These are phyloP conservation scores for Limnothrissa miodon DNA, from an alignment of 2,113 vertebrate genomes.

Conservation along the genomic window DNA sequence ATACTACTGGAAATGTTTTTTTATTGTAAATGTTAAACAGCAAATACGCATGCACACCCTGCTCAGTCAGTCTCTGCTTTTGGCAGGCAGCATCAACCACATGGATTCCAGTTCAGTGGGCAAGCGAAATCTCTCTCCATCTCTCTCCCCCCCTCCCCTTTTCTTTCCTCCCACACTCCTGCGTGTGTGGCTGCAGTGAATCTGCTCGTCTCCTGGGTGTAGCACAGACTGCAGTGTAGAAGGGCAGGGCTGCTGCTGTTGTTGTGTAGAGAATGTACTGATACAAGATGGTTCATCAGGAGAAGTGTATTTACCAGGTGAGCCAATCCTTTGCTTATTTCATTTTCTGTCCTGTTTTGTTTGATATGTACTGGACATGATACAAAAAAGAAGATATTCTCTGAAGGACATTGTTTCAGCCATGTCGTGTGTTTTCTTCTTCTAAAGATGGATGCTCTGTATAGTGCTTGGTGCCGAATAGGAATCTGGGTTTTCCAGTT, in stretches of 20 bases:
- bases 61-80: not conserved
- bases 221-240: conserved; percentile 70
- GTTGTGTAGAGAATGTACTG: conserved; percentile 56
- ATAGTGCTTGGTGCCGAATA: not conserved
- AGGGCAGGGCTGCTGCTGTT: conserved; percentile 55
- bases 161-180: conserved; percentile 29
- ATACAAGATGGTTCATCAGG: conserved; percentile 75
- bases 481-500: not conserved
- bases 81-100: not conserved
- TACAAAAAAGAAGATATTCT: not conserved
- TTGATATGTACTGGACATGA: conserved; percentile 13
- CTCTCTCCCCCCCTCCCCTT: conserved; percentile 11
- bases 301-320: conserved; percentile 79
- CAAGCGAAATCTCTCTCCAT: conserved; percentile 11
- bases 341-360: conserved; percentile 27
- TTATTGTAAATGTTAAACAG: not conserved
- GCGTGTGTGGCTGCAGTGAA: conserved; percentile 63
- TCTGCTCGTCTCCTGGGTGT: conserved; percentile 69
- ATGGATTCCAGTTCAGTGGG: not conserved
- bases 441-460: not conserved
- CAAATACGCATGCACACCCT: not conserved
- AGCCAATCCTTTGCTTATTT: conserved; percentile 44
- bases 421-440: not conserved
- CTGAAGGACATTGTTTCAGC: not conserved
- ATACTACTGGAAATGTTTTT: no score